These are phyloP conservation scores for Erebia aethiops DNA, from an alignment of 2,888 invertebrate genomes.

Conservation along the genomic window DNA sequence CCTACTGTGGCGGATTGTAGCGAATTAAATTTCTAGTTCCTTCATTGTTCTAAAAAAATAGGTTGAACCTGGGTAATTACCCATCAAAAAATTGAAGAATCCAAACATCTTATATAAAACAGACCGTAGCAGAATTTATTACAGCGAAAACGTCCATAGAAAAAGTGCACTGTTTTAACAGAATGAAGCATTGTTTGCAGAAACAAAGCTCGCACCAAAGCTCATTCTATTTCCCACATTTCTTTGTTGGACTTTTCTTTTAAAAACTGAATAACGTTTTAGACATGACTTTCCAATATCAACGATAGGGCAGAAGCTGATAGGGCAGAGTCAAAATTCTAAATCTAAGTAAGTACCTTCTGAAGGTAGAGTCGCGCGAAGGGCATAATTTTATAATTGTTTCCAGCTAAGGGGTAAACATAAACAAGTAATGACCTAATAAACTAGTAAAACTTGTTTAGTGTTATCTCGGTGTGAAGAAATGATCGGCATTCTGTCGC, in stretches of 20 bases:
- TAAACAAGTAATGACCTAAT: too few species aligned
- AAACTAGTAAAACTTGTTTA: too few species aligned
- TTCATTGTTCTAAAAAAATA: too few species aligned
- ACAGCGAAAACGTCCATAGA: slow-evolving; percentile 1
- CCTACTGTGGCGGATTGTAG: too few species aligned
- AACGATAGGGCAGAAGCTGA: neutral
- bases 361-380: neutral
- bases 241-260: slow-evolving; percentile 1
- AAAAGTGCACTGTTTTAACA: slow-evolving; percentile 16
- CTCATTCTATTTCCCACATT: slow-evolving; percentile 12
- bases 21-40: too few species aligned
- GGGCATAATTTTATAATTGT: too few species aligned
- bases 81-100: neutral
- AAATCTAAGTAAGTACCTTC: neutral
- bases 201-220: slow-evolving; percentile 9
- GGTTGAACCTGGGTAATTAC: too few species aligned
- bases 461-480: too few species aligned
- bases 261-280: neutral
- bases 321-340: neutral
- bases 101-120: neutral
- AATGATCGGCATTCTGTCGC: too few species aligned
- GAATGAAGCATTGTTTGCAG: slow-evolving; percentile 15
- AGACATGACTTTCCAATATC: neutral
- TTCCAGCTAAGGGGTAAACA: too few species aligned
- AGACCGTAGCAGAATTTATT: neutral